These are phyloP conservation scores for Sceloporus tristichus DNA, from an alignment of 2,113 vertebrate genomes.

Conservation along the genomic window DNA sequence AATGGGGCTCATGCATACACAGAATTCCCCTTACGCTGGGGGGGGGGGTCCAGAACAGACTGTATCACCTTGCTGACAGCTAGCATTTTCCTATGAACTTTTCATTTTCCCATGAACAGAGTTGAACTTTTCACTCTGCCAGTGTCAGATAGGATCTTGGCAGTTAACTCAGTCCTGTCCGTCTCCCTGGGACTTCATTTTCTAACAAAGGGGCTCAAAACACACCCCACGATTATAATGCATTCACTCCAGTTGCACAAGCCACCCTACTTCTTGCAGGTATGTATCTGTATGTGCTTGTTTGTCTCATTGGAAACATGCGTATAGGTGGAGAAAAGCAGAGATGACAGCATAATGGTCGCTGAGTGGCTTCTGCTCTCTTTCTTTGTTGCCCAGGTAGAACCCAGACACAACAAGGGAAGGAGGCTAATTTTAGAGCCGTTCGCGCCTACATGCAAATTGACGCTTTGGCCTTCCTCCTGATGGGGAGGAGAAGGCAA, in stretches of 20 bases:
- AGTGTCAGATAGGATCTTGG: too few species aligned
- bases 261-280: neutral
- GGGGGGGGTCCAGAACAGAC: too few species aligned
- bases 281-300: neutral
- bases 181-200: neutral
- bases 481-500: conserved; percentile 28
- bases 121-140: too few species aligned
- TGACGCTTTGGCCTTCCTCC: neutral
- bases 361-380: neutral
- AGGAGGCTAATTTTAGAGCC: conserved; percentile 30
- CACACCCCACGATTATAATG: neutral
- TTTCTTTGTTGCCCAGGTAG: neutral
- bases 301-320: neutral
- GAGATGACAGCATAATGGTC: neutral
- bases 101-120: too few species aligned
- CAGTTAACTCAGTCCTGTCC: neutral
- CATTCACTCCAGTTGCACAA: neutral
- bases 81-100: too few species aligned
- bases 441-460: conserved; percentile 27
- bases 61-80: too few species aligned
- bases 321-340: neutral
- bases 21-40: too few species aligned
- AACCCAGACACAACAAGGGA: neutral
- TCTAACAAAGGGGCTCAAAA: neutral
- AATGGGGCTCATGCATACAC: too few species aligned